Evolutionary conservation across 2,113 vertebrate species (phyloP).

Genomic region (Salvelinus sp.): DNA sequence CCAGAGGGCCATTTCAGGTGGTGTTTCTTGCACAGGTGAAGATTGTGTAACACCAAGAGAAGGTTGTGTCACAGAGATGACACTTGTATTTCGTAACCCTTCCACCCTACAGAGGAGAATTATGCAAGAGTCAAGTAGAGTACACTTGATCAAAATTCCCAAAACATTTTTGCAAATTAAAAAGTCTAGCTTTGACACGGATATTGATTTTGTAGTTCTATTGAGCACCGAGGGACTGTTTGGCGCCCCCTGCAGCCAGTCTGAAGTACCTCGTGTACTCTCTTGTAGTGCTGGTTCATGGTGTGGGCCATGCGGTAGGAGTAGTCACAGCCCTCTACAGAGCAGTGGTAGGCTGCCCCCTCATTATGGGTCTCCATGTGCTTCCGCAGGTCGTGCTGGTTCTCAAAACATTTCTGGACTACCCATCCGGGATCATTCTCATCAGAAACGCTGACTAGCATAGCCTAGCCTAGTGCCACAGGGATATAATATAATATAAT

Average conservation of each 20-base stretch:
- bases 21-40: constrained; percentile 75
- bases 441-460: too few relatives aligned
- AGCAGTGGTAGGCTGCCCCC: constrained; percentile 77
- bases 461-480: too few relatives aligned
- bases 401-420: constrained; percentile 44
- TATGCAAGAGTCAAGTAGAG: not conserved
- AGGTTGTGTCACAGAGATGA: constrained; percentile 77
- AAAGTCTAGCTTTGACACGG: too few relatives aligned
- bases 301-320: constrained; percentile 63
- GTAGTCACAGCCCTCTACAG: constrained; percentile 75
- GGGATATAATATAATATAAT: too few relatives aligned
- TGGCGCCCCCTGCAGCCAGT: not conserved
- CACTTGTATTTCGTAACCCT: constrained; percentile 77
- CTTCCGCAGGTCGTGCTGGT: constrained; percentile 74
- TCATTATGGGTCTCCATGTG: constrained; percentile 76
- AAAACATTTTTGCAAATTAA: not conserved
- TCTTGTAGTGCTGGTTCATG: constrained; percentile 71
- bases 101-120: constrained; percentile 59
- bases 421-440: too few relatives aligned
- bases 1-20: constrained; percentile 80
- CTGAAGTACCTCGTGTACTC: constrained; percentile 62
- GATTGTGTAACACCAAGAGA: constrained; percentile 78
- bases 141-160: not conserved
- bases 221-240: too few relatives aligned
- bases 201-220: too few relatives aligned